Conservation (phyloP, 2,113 vertebrate species). For the Rhipidura dahli region DNA sequence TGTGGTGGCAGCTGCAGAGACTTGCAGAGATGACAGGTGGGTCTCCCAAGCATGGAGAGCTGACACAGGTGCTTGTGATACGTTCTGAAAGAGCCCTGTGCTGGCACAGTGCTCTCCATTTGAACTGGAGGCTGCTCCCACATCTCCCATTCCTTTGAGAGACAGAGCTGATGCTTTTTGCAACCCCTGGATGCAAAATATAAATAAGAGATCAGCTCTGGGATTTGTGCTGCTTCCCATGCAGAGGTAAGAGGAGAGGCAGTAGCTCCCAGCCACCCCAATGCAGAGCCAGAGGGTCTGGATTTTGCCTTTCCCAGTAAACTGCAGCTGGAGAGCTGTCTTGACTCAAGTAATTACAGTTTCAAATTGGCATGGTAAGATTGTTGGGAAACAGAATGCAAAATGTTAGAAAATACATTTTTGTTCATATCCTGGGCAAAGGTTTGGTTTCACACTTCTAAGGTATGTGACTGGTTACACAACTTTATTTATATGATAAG, state of each 20-base stretch:
- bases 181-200: not conserved
- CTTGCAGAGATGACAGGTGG: not conserved
- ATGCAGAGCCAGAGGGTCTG: not conserved
- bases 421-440: not conserved
- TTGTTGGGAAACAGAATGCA: not conserved
- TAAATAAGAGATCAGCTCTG: not conserved
- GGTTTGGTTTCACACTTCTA: not conserved
- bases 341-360: not conserved
- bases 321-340: not conserved
- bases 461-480: not conserved
- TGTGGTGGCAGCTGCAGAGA: not conserved
- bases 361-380: not conserved
- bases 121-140: not conserved
- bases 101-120: not conserved
- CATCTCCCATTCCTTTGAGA: not conserved
- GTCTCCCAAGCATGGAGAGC: not conserved
- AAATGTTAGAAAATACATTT: not conserved
- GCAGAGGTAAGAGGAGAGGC: not conserved
- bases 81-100: rapidly evolving
- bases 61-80: not conserved
- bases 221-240: not conserved
- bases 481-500: not conserved
- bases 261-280: rapidly evolving
- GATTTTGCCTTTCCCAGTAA: not conserved
- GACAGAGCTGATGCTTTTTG: not conserved